These are phyloP conservation scores for Nothoprocta perdicaria DNA, from an alignment of 2,113 vertebrate species.

Conservation along the genomic window DNA sequence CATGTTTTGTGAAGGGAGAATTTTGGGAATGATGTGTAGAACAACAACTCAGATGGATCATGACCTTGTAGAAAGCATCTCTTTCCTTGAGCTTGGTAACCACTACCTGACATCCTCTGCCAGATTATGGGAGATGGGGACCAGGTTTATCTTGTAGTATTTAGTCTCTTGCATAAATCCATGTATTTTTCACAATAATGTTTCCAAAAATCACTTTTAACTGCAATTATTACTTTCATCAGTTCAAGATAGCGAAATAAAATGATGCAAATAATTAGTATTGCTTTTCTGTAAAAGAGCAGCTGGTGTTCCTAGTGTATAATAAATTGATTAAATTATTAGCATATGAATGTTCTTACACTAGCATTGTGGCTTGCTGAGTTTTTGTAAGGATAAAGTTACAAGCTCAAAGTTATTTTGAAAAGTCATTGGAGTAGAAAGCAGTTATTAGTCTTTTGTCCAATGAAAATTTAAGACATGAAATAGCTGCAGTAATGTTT, in stretches of 20 bases:
- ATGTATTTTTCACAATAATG: neutral
- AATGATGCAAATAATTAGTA: neutral
- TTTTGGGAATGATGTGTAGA: neutral
- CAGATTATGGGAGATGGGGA: neutral
- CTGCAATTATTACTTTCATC: neutral
- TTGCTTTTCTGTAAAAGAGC: neutral
- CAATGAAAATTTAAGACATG: neutral
- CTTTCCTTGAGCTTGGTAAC: neutral
- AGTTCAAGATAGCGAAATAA: neutral
- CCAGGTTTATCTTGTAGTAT: neutral
- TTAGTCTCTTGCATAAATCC: neutral
- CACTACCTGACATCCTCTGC: neutral
- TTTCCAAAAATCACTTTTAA: neutral
- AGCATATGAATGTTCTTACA: slow-evolving; percentile 23
- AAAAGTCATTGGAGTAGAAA: slow-evolving; percentile 25
- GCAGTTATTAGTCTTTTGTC: slow-evolving; percentile 9
- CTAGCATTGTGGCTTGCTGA: neutral
- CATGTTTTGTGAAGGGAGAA: neutral
- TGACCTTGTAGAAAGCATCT: neutral
- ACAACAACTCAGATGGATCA: neutral
- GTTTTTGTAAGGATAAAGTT: neutral
- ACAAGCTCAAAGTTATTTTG: slow-evolving; percentile 29
- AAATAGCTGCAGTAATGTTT: slow-evolving; percentile 24
- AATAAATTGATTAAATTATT: slow-evolving; percentile 29
- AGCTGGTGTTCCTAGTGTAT: neutral